Evolutionary conservation across 2,888 invertebrate species (phyloP).

Genomic region (Dendrolimus houi): DNA sequence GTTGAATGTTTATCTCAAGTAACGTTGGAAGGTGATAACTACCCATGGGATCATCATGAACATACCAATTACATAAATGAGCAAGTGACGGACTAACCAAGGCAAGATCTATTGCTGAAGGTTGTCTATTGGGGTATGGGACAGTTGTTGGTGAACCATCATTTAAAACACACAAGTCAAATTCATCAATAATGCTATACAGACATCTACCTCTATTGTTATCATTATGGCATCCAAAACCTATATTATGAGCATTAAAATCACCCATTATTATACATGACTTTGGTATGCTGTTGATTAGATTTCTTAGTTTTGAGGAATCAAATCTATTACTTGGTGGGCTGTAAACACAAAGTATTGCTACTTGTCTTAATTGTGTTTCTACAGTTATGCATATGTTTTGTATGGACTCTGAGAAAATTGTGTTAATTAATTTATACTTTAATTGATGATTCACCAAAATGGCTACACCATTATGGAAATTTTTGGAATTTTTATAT

Average conservation of each 20-base stretch:
- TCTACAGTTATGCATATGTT: not conserved
- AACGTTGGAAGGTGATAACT: not conserved
- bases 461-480: not conserved
- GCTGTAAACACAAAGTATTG: not conserved
- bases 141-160: slow-evolving; percentile 3
- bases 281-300: slow-evolving; percentile 1
- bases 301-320: not conserved
- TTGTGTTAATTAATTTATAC: not conserved
- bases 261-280: slow-evolving; percentile 3
- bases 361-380: not conserved
- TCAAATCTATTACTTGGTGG: slow-evolving; percentile 1
- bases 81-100: not conserved
- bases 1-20: not conserved
- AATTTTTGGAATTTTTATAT: not conserved
- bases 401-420: not conserved
- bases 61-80: not conserved
- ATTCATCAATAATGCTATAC: slow-evolving; percentile 3
- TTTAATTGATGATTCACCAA: not conserved
- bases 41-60: not conserved
- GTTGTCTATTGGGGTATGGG: slow-evolving; percentile 3
- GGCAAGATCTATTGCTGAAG: not conserved
- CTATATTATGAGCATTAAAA: slow-evolving; percentile 5
- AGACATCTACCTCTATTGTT: slow-evolving; percentile 3
- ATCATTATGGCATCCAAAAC: slow-evolving; percentile 1
- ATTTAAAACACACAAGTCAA: slow-evolving; percentile 5